phyloP scores from a whole-genome alignment of 2,888 invertebrate genomes.

The Bimastos eiseni region DNA sequence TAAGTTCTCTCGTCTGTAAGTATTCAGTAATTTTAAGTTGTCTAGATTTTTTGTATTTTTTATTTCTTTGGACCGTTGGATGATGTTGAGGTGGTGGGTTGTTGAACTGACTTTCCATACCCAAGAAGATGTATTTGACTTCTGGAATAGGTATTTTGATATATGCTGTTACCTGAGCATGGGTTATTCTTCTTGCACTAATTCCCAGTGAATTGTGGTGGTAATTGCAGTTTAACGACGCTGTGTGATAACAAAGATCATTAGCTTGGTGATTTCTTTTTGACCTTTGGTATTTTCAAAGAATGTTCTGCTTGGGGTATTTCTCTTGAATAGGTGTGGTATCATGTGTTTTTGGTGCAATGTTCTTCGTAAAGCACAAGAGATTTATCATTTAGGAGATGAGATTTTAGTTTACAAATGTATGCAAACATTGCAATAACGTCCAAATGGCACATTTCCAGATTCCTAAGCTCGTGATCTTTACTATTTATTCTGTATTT shows the following conservation, averaged over 20 bases:
- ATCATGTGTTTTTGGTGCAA: neutral
- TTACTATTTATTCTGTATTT: too few relatives aligned
- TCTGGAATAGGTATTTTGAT: neutral
- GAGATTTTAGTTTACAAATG: too few relatives aligned
- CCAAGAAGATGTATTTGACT: neutral
- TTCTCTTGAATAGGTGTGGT: neutral
- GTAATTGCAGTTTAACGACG: too few relatives aligned
- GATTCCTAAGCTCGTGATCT: too few relatives aligned
- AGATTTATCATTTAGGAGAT: neutral
- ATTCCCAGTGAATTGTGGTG: neutral
- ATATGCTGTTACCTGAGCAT: neutral
- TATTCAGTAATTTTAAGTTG: neutral
- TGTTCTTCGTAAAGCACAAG: neutral
- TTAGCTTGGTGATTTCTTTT: too few relatives aligned
- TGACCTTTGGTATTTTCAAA: neutral
- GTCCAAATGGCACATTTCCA: too few relatives aligned
- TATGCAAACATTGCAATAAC: too few relatives aligned
- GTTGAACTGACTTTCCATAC: neutral
- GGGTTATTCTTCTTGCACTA: neutral
- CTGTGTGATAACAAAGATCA: too few relatives aligned
- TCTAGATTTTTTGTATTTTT: neutral
- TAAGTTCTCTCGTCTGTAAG: neutral
- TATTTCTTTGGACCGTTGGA: too few relatives aligned
- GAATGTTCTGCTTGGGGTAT: neutral
- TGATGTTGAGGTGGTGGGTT: neutral